A percentile compares a stretch with the other conserved stretches of the same genome.
phyloP scores from a whole-genome alignment of 2,797 vertebrate species.

The Clarias fuscus region DNA sequence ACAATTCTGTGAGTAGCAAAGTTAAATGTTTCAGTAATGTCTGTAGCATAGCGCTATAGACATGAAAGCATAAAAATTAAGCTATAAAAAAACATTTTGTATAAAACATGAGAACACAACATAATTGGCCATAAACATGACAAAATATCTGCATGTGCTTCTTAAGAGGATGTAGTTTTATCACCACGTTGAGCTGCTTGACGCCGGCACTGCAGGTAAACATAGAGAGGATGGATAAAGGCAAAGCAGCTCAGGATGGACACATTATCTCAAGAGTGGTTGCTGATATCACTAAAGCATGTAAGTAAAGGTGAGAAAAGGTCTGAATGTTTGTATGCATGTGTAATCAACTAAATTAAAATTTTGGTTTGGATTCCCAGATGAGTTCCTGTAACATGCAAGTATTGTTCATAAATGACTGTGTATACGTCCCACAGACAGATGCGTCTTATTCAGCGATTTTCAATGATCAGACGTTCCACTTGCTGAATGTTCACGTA shows the following conservation, averaged over 20 bases:
- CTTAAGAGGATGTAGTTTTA: constrained; percentile 35
- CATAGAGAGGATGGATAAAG: constrained; percentile 79
- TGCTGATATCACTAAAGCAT: too few relatives aligned
- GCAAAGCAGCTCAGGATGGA: constrained; percentile 76
- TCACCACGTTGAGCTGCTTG: constrained; percentile 53
- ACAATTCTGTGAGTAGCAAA: neutral
- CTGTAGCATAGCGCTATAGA: neutral
- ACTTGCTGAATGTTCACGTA: too few relatives aligned
- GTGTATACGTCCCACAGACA: too few relatives aligned
- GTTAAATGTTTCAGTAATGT: neutral
- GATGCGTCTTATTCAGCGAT: too few relatives aligned
- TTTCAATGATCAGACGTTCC: too few relatives aligned
- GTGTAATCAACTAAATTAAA: neutral
- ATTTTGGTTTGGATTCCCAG: neutral
- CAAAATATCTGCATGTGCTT: neutral
- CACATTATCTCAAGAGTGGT: constrained; percentile 62
- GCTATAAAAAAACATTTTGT: neutral
- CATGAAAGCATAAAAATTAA: neutral
- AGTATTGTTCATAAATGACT: too few relatives aligned
- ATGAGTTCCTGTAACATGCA: too few relatives aligned
- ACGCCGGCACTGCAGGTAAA: constrained; percentile 73
- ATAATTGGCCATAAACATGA: neutral
- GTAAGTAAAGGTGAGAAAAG: too few relatives aligned
- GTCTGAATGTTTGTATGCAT: too few relatives aligned
- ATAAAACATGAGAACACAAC: neutral